Percentiles rank a stretch among this genome's conserved stretches.
Evolutionary conservation across 2,888 invertebrate species (phyloP).

Genomic region (Apantesis nais): DNA sequence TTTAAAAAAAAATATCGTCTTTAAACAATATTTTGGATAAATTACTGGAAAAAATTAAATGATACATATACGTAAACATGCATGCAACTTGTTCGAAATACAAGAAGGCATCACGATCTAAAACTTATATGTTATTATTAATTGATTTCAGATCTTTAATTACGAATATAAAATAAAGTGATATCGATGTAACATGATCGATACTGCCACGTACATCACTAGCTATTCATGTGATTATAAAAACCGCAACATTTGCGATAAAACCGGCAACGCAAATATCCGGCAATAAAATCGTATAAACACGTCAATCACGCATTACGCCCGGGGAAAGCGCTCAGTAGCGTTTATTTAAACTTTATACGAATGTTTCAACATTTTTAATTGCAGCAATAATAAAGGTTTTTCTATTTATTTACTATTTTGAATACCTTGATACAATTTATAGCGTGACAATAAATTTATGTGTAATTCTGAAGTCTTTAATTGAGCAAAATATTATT

Average conservation of each 20-base stretch:
- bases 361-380: constrained; percentile 1
- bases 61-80: too few species aligned
- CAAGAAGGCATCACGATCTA: too few species aligned
- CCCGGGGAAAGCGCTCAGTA: constrained; percentile 6
- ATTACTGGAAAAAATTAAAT: too few species aligned
- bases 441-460: background rate
- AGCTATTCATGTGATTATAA: constrained; percentile 11
- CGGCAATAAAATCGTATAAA: constrained; percentile 21
- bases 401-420: background rate
- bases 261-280: constrained; percentile 23
- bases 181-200: background rate
- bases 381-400: constrained; percentile 1
- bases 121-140: background rate
- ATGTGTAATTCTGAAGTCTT: background rate
- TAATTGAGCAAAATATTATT: background rate
- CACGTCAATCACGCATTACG: constrained; percentile 22
- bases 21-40: background rate
- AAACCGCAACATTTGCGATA: constrained; percentile 25
- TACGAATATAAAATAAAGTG: background rate
- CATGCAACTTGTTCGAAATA: background rate
- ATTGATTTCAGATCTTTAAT: too few species aligned
- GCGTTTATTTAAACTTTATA: constrained; percentile 3
- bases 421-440: background rate
- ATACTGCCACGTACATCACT: background rate
- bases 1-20: too few species aligned